A percentile compares a stretch with the other conserved stretches of the same genome.
These are phyloP conservation scores for Rhaphigaster nebulosa DNA, from an alignment of 2,888 invertebrate species.

Conservation along the genomic window DNA sequence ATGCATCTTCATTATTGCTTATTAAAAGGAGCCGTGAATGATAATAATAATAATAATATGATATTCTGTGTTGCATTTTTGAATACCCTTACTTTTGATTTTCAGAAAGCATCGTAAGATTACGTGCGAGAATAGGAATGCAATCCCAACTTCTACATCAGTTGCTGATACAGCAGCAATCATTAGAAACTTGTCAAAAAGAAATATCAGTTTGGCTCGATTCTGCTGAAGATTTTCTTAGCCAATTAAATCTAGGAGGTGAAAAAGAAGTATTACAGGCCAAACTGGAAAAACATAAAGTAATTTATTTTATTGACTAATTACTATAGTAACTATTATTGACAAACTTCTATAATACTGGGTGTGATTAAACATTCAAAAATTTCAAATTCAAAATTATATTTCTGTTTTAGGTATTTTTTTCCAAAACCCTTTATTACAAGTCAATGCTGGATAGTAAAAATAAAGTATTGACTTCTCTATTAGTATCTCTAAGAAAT, in stretches of 20 bases:
- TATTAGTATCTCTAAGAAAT: constrained; percentile 82
- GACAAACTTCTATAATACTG: neutral
- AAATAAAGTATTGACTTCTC: constrained; percentile 91
- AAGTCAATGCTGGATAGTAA: constrained; percentile 95
- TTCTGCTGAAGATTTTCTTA: constrained; percentile 83
- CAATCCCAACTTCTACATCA: constrained; percentile 88
- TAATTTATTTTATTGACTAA: constrained; percentile 64
- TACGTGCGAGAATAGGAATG: constrained; percentile 85
- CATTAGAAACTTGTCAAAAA: constrained; percentile 86
- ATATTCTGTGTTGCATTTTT: neutral
- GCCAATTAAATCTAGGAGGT: constrained; percentile 73
- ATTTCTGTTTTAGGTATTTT: constrained; percentile 74
- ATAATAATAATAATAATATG: neutral
- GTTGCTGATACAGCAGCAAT: constrained; percentile 88
- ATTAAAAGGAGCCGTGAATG: neutral
- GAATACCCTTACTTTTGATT: neutral
- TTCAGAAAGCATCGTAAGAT: constrained; percentile 83
- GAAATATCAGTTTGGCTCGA: constrained; percentile 91
- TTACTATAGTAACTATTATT: neutral
- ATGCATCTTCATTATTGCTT: neutral
- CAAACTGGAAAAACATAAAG: constrained; percentile 85
- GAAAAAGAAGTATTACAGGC: constrained; percentile 81
- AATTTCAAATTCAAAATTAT: neutral
- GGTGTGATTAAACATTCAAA: neutral
- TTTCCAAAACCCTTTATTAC: constrained; percentile 90